Conservation (phyloP, 2,113 vertebrate genomes). For the Puntigrus tetrazona region DNA sequence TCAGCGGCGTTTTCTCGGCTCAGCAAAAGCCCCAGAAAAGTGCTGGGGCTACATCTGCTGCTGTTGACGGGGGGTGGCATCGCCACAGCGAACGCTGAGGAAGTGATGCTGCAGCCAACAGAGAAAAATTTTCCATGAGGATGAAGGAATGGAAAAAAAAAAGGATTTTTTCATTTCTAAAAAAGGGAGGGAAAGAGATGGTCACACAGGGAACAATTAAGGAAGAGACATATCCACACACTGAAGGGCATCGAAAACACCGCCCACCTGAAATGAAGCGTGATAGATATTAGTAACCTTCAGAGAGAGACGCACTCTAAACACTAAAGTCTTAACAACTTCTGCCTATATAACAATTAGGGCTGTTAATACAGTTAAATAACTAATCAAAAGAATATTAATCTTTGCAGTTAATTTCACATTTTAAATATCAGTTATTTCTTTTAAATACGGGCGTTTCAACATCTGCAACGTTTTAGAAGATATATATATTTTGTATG, state of each 20-base stretch:
- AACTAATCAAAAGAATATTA: not conserved
- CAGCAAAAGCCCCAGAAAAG: constrained; percentile 52
- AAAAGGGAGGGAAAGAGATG: constrained; percentile 15
- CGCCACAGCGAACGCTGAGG: constrained; percentile 47
- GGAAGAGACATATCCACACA: constrained; percentile 15
- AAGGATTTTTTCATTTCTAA: not conserved
- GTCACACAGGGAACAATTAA: constrained; percentile 10
- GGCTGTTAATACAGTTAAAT: not conserved
- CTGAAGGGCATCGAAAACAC: not conserved
- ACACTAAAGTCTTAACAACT: not conserved
- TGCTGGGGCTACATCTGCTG: constrained; percentile 54
- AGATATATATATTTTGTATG: not conserved
- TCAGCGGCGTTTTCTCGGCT: constrained; percentile 33
- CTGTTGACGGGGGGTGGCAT: constrained; percentile 52
- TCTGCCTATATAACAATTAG: not conserved
- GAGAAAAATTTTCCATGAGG: constrained; percentile 42
- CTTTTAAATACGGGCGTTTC: not conserved
- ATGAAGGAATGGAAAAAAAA: constrained; percentile 31
- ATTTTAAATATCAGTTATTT: not conserved
- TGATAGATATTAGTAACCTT: constrained; percentile 18
- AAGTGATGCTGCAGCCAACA: constrained; percentile 56
- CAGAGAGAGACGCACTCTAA: not conserved
- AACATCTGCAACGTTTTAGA: not conserved
- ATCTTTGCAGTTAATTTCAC: constrained; percentile 2
- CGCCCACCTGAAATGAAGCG: constrained; percentile 10